Conservation (phyloP, 2,888 invertebrate species). For the Blastobasis lacticolella region DNA sequence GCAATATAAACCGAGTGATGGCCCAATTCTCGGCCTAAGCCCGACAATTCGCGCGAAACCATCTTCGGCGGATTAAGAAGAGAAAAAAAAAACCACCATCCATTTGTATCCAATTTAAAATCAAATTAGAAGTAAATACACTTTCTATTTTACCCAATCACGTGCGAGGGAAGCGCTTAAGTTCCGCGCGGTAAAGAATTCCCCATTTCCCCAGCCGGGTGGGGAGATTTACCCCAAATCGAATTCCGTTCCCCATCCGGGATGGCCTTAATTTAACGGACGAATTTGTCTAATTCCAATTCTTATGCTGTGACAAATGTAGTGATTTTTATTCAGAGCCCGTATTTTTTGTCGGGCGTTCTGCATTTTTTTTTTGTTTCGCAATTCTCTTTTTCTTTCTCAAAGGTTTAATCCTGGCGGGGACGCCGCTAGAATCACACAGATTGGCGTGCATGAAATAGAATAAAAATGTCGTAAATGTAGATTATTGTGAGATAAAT, state of each 20-base stretch:
- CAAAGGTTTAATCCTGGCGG: too few species aligned
- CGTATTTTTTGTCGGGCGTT: conserved; percentile 24
- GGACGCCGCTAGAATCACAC: too few species aligned
- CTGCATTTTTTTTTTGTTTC: not conserved
- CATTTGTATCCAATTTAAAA: conserved; percentile 70
- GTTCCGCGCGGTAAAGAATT: conserved; percentile 44
- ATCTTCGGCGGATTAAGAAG: conserved; percentile 40
- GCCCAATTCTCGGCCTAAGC: conserved; percentile 48
- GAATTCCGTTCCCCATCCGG: conserved; percentile 55
- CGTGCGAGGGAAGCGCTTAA: conserved; percentile 45
- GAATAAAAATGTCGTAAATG: too few species aligned
- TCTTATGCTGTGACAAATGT: conserved; percentile 70
- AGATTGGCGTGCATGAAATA: too few species aligned
- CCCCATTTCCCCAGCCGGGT: conserved; percentile 43
- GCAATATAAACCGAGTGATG: conserved; percentile 22
- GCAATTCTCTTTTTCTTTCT: too few species aligned
- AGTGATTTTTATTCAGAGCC: conserved; percentile 60
- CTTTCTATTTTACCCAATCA: conserved; percentile 62
- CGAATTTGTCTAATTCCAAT: conserved; percentile 73
- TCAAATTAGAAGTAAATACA: conserved; percentile 69
- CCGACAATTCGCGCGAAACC: conserved; percentile 42
- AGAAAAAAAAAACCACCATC: conserved; percentile 23
- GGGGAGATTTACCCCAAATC: conserved; percentile 66
- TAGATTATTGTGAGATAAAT: too few species aligned
- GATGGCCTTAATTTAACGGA: conserved; percentile 71